phyloP scores from a whole-genome alignment of 2,113 vertebrate species.

The Tiliqua scincoides region DNA sequence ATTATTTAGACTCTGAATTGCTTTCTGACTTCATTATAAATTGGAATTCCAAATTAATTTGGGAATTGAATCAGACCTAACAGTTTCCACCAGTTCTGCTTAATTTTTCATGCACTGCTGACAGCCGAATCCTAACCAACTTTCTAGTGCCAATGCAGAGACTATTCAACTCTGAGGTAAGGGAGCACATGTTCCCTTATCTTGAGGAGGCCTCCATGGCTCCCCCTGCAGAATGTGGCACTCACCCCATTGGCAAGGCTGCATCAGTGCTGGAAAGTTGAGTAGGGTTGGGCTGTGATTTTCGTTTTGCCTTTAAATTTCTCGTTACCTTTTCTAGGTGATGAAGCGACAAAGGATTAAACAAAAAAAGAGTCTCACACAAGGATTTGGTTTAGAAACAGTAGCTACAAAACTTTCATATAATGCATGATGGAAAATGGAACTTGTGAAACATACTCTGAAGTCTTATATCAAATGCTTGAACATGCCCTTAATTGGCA shows the following conservation, averaged over 20 bases:
- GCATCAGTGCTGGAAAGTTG: too few relatives aligned
- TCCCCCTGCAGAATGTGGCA: too few relatives aligned
- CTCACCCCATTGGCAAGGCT: too few relatives aligned
- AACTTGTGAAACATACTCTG: constrained; percentile 62
- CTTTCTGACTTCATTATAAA: neutral
- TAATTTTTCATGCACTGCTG: constrained; percentile 18
- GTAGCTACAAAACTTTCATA: constrained; percentile 42
- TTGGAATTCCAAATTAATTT: neutral
- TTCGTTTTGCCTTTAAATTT: constrained; percentile 14
- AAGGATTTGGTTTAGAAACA: constrained; percentile 55
- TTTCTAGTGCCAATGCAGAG: too few relatives aligned
- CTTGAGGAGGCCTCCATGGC: too few relatives aligned
- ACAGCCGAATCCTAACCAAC: too few relatives aligned
- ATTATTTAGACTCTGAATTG: neutral
- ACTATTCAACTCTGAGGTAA: too few relatives aligned
- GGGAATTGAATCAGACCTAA: neutral
- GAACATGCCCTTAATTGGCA: constrained; percentile 72
- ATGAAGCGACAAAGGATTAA: constrained; percentile 32
- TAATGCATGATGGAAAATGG: constrained; percentile 59
- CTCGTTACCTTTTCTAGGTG: constrained; percentile 34
- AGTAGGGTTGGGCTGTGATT: too few relatives aligned
- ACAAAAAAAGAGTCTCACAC: constrained; percentile 1
- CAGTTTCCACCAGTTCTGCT: neutral
- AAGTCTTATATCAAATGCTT: constrained; percentile 62
- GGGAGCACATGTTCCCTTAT: too few relatives aligned